phyloP scores from a whole-genome alignment of 2,797 vertebrate genomes.

The Neosilurus mollespiculum region DNA sequence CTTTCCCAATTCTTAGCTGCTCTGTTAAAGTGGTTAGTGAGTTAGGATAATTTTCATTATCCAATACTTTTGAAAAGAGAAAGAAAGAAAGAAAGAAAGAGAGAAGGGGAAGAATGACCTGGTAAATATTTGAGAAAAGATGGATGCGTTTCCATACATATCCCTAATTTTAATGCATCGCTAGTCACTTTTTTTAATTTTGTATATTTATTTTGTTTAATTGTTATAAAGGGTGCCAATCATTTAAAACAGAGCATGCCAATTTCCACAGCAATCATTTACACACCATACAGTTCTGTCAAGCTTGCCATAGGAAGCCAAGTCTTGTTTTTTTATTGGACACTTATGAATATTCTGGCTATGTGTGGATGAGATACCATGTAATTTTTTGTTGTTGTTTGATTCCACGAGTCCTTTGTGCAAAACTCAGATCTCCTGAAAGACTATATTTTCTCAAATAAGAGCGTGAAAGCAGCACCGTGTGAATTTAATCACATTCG shows the following conservation, averaged over 20 bases:
- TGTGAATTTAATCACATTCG: slow-evolving; percentile 3
- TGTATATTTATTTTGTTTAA: neutral
- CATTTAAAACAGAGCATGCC: neutral
- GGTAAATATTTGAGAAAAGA: neutral
- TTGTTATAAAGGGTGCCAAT: neutral
- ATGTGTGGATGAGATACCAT: slow-evolving; percentile 24
- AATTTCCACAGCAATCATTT: neutral
- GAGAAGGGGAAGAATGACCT: too few relatives aligned
- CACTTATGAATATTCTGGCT: too few relatives aligned
- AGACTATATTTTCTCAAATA: neutral
- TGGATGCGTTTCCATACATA: too few relatives aligned
- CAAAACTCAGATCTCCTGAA: neutral
- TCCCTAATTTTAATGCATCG: neutral
- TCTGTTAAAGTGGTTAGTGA: neutral
- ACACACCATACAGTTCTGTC: neutral
- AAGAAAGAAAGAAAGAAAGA: neutral
- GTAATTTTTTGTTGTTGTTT: neutral
- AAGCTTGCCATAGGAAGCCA: neutral
- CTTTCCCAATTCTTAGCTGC: neutral
- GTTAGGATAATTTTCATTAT: neutral
- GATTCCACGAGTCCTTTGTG: neutral
- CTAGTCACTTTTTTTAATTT: neutral
- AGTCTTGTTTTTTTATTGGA: too few relatives aligned
- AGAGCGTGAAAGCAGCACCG: neutral
- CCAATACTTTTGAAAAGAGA: neutral